A percentile compares a stretch with the other conserved stretches of the same genome.
phyloP scores from a whole-genome alignment of 2,888 invertebrate species.

The Hypercompe scribonia region DNA sequence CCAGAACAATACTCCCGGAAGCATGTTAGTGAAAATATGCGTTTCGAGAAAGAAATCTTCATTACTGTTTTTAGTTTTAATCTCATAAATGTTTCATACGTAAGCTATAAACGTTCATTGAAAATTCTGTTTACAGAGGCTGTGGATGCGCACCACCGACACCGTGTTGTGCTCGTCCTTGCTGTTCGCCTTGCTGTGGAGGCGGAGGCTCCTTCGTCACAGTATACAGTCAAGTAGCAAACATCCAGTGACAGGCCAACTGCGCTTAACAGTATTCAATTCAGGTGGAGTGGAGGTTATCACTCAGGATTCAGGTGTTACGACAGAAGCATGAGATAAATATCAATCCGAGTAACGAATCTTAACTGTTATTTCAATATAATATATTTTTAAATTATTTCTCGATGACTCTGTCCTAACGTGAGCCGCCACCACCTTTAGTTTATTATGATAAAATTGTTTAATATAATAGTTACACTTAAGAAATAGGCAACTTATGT shows the following conservation, averaged over 20 bases:
- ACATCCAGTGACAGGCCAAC: slow-evolving; percentile 76
- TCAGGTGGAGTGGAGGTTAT: slow-evolving; percentile 7
- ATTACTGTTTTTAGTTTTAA: too few species aligned
- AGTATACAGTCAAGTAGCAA: slow-evolving; percentile 86
- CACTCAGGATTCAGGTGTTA: not conserved
- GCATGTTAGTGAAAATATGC: too few species aligned
- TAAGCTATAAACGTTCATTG: not conserved
- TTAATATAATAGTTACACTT: not conserved
- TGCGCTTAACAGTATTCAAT: slow-evolving; percentile 42
- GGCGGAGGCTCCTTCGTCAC: slow-evolving; percentile 78
- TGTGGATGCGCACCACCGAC: slow-evolving; percentile 59
- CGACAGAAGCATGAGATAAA: not conserved
- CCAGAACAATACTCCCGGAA: not conserved
- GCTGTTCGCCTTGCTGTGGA: slow-evolving; percentile 64
- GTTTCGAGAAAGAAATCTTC: too few species aligned
- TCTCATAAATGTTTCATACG: not conserved
- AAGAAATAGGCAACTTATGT: too few species aligned
- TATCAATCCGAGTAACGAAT: not conserved
- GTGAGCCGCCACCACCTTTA: not conserved
- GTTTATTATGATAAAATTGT: not conserved
- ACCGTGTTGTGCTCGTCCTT: slow-evolving; percentile 48
- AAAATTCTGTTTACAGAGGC: slow-evolving; percentile 54
- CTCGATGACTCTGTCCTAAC: not conserved
- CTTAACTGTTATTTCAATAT: not conserved
- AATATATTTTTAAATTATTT: not conserved